phyloP scores from a whole-genome alignment of 1,140 invertebrate genomes.

The Tribolium castaneum region DNA sequence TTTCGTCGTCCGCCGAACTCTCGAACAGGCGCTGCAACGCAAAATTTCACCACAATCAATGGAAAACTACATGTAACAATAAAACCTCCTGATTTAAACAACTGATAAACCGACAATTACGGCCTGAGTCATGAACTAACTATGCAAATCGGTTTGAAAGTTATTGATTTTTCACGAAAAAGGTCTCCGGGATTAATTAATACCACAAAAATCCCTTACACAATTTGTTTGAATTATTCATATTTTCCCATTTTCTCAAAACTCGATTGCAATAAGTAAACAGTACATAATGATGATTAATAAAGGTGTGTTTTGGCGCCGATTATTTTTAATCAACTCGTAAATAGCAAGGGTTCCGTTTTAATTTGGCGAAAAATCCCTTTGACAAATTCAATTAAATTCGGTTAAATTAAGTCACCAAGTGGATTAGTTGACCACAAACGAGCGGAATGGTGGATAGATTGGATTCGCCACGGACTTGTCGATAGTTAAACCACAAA shows the following conservation, averaged over 20 bases:
- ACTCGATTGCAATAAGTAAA: not conserved
- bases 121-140: not conserved
- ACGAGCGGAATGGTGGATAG: not conserved
- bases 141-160: not conserved
- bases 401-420: not conserved
- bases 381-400: not conserved
- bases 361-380: not conserved
- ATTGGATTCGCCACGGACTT: not conserved
- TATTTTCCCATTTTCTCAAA: not conserved
- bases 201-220: not conserved
- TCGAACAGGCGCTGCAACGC: conserved; percentile 46
- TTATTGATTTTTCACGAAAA: not conserved
- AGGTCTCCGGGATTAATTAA: not conserved
- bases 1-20: conserved; percentile 63
- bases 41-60: not conserved
- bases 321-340: not conserved
- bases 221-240: not conserved
- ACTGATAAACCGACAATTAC: not conserved
- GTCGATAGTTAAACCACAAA: not conserved
- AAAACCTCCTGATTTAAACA: not conserved
- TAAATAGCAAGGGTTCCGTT: no score
- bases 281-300: not conserved
- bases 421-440: not conserved
- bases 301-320: not conserved
- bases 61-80: not conserved